Percentiles rank a stretch among this genome's conserved stretches.
Conservation (phyloP, 1,140 invertebrate species). For the Hestina assimilis region DNA sequence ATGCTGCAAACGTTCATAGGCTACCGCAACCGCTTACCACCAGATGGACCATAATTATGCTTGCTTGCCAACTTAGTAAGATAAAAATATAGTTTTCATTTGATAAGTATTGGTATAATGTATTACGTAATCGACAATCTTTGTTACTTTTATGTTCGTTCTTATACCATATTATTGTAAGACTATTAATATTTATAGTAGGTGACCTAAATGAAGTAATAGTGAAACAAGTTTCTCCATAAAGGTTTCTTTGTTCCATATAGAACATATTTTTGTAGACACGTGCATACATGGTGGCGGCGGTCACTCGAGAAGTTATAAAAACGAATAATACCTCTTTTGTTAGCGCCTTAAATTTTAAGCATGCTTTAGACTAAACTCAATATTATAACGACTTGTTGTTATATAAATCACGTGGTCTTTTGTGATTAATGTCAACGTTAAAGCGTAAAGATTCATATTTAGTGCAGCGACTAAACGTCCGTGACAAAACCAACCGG, state of each 20-base stretch:
- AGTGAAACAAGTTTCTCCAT: constrained; percentile 14
- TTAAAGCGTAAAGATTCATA: constrained; percentile 71
- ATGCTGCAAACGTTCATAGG: no score
- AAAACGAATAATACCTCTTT: constrained; percentile 57
- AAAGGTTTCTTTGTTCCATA: constrained; percentile 30
- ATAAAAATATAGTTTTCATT: no score
- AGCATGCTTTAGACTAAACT: constrained; percentile 49
- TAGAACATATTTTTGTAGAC: constrained; percentile 31
- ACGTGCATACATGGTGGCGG: constrained; percentile 34
- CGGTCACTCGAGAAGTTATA: constrained; percentile 48
- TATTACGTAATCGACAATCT: no score
- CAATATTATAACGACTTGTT: constrained; percentile 48
- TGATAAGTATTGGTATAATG: no score
- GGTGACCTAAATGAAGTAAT: constrained; percentile 25
- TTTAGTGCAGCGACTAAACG: constrained; percentile 66
- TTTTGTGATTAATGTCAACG: constrained; percentile 77
- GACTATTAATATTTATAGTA: neutral
- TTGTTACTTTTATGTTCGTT: no score
- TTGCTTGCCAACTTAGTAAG: no score
- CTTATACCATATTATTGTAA: no score
- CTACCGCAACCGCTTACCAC: no score
- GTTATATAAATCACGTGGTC: constrained; percentile 64
- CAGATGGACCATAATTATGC: no score
- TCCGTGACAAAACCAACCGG: constrained; percentile 68
- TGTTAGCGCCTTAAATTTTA: constrained; percentile 45